Evolutionary conservation across 2,797 vertebrate genomes (phyloP).

Genomic region (Cynodonichthys magdalenae): DNA sequence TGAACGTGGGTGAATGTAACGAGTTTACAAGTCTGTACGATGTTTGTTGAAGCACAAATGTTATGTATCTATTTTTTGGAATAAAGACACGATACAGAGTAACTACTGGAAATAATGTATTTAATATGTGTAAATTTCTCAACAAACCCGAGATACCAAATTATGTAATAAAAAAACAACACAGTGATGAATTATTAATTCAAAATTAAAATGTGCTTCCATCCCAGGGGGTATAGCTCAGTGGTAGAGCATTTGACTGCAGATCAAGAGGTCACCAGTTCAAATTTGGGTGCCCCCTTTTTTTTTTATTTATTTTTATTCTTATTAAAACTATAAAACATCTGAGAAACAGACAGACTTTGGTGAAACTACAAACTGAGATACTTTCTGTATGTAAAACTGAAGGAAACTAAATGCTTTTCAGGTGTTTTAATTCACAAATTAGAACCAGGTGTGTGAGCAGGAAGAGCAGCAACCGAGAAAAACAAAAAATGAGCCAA

Average conservation of each 20-base stretch:
- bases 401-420: too few relatives aligned
- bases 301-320: neutral
- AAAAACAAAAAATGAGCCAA: too few relatives aligned
- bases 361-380: too few relatives aligned
- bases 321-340: too few relatives aligned
- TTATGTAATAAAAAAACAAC: too few relatives aligned
- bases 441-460: too few relatives aligned
- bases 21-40: slow-evolving; percentile 63
- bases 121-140: neutral
- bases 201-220: too few relatives aligned
- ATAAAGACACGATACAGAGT: slow-evolving; percentile 63
- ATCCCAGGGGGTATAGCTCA: slow-evolving; percentile 56
- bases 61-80: slow-evolving; percentile 70
- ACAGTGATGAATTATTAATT: too few relatives aligned
- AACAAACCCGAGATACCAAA: neutral
- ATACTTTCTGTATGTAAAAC: too few relatives aligned
- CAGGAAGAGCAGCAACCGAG: too few relatives aligned
- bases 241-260: slow-evolving; percentile 83
- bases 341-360: too few relatives aligned
- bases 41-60: slow-evolving; percentile 70
- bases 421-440: too few relatives aligned
- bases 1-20: slow-evolving; percentile 52
- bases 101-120: slow-evolving; percentile 11
- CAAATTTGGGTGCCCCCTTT: slow-evolving; percentile 78
- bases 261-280: slow-evolving; percentile 83